Evolutionary conservation across 2,113 vertebrate genomes (phyloP).

Genomic region (Cromileptes altivelis): DNA sequence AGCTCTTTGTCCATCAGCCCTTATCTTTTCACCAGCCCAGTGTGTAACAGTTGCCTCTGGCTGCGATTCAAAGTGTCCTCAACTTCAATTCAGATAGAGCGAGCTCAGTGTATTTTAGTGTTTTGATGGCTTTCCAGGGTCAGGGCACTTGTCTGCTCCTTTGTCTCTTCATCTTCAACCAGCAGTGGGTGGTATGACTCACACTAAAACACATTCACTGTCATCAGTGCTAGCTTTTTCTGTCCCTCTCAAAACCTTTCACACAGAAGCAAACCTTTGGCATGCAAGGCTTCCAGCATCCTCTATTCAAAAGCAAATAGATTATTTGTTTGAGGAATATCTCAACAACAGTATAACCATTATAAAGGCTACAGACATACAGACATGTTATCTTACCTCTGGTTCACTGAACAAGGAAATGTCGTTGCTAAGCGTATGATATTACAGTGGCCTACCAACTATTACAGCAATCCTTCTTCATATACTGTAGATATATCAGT

Average conservation of each 20-base stretch:
- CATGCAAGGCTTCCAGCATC: background rate
- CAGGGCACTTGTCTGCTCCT: constrained; percentile 60
- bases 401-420: background rate
- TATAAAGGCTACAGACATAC: constrained; percentile 4
- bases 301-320: constrained; percentile 47
- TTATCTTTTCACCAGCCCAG: constrained; percentile 36
- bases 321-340: constrained; percentile 34
- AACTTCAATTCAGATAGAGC: constrained; percentile 44
- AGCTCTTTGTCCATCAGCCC: constrained; percentile 28
- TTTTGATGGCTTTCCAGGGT: constrained; percentile 67
- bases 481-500: background rate
- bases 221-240: constrained; percentile 39
- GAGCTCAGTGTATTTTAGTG: constrained; percentile 41
- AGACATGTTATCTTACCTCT: background rate
- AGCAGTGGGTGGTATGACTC: constrained; percentile 65
- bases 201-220: constrained; percentile 45
- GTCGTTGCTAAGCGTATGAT: background rate
- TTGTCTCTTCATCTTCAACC: constrained; percentile 60
- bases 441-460: background rate
- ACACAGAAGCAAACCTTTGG: constrained; percentile 20
- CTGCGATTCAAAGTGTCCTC: constrained; percentile 54
- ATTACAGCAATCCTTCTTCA: background rate
- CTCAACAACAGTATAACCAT: constrained; percentile 7
- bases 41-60: constrained; percentile 32
- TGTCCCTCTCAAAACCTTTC: constrained; percentile 15